Base-by-base conservation (phyloP, 2,113 vertebrate genomes). In the Poicephalus meyeri region DNA sequence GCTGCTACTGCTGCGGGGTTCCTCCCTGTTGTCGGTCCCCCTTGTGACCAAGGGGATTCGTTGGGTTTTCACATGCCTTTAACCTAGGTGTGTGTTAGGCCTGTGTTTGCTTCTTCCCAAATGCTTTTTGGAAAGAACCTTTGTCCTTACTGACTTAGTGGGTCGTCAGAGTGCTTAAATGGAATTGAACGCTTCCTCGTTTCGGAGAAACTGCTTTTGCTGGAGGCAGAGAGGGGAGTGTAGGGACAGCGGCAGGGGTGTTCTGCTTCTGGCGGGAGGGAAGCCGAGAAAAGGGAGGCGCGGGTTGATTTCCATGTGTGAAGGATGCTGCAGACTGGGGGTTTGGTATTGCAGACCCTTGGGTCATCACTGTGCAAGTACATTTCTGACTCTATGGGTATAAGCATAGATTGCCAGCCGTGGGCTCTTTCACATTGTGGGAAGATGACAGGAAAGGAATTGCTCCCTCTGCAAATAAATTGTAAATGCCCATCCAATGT, bases 401-500 rank as follows among this genome's bases (percentile, higher is more conserved):
- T 12, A 39, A 71, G 63, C 71, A 5, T 0, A 13, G 81, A 20
- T 39, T 65, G 86, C 55, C 60, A 29, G 52, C n/a, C 53, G 7
- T 92, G 80, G 79, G 86, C 56, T 74, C 63, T 84, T 72, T 61
- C 68, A 44, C 69, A 19, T 46, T 90, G 35, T 8, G 0, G 70
- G 58, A 72, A 91, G 91, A 35, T 35, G 49, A 46, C 2, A 2
- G 56, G 52, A 73, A 68, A 79, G 41, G 52, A 71, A 81, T 79
- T 93, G 83, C 80, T 95, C 70, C 31, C 80, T 88, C 83, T 89
- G 91, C 88, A 92, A 93, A 91, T 91, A 60, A 85, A 88, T 93
- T 80, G 71, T 55, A 69, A 88, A 53, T 37, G 60, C 65, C 42
- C 52, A 7, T 69, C 70, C 47, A 35, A 0, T 15, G 28, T 80